Base-by-base conservation (phyloP, 2,888 invertebrate species). In the Xylota sylvarum region DNA sequence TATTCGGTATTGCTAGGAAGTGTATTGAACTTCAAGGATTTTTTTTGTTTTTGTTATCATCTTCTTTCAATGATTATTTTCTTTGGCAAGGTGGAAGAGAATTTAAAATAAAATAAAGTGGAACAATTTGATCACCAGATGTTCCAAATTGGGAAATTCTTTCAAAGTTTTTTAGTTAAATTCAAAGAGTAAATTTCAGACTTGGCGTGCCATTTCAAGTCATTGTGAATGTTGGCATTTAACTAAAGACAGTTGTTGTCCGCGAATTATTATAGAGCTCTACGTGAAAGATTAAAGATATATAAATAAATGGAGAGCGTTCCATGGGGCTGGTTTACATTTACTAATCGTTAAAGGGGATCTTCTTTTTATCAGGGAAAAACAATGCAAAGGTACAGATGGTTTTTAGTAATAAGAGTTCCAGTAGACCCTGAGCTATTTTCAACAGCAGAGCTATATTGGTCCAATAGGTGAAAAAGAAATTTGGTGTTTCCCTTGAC, bases 71-170 rank as follows among this genome's bases (percentile, higher is more conserved):
- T 56, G 32, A 46, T 70, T 70, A 40, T 55, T 52, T 69, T 43
- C 40, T 43, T 55, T 35, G 23, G 7, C 37, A 5, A 5, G 46
- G 46, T 46, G 46, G 10, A 14, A 27, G 30, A 10, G 14, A 62
- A 46, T 43, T 65, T 48, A 32, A 48, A 65, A 48, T 4, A 17
- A 23, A 65, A 65, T 35, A 65, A 35, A 65, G 46, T 48, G 46
- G 32, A 50, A n/a, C 9, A 23, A 65, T 65, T 65, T 14, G 10
- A 46, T 19, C 35, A 4, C n/a, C 65, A 65, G 65, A 65, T 65
- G 50, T n/a, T 35, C 10, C 4, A 35, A 23, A 65, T 43, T n/a
- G 9, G 19, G 23, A 32, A 50, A 17, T 35, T 17, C 10, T 62
- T 30, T 7, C 27, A 43, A 46, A 40, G 14, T 27, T 37, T 9